Evolutionary conservation across 2,888 invertebrate genomes (phyloP).

Genomic region (Sarcophaga caerulescens): DNA sequence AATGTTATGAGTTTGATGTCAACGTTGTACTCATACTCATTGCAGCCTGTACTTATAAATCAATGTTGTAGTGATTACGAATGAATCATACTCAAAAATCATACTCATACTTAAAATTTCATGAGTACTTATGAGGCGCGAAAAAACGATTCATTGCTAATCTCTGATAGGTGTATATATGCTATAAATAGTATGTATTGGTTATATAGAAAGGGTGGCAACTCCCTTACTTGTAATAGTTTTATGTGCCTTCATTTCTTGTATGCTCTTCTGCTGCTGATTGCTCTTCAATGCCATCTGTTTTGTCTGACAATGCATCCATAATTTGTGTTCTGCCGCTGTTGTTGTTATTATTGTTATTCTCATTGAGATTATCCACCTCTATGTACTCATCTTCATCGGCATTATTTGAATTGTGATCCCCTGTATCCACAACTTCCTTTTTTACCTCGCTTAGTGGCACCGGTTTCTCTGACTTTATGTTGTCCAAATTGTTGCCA

Average conservation of each 20-base stretch:
- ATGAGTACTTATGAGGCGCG: no score
- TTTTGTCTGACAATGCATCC: constrained; percentile 22
- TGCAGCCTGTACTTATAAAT: no score
- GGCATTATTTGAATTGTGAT: constrained; percentile 66
- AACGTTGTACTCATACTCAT: no score
- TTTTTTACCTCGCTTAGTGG: constrained; percentile 69
- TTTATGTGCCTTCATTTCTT: constrained; percentile 22
- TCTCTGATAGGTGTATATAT: no score
- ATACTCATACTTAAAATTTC: no score
- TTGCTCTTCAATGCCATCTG: constrained; percentile 4
- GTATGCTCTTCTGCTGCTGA: background rate
- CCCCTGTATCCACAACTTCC: constrained; percentile 54
- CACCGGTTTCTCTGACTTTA: constrained; percentile 21
- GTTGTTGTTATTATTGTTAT: constrained; percentile 44
- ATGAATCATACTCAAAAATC: no score
- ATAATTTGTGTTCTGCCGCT: background rate
- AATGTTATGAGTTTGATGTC: no score
- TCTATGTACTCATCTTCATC: constrained; percentile 81
- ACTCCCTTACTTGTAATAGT: background rate
- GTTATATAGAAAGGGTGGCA: no score
- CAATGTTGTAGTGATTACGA: no score
- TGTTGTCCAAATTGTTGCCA: constrained; percentile 29
- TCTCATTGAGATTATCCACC: constrained; percentile 78
- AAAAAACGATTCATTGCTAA: no score
- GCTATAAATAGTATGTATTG: no score